These are phyloP conservation scores for Protophormia terraenovae DNA, from an alignment of 2,888 invertebrate genomes.

Conservation along the genomic window DNA sequence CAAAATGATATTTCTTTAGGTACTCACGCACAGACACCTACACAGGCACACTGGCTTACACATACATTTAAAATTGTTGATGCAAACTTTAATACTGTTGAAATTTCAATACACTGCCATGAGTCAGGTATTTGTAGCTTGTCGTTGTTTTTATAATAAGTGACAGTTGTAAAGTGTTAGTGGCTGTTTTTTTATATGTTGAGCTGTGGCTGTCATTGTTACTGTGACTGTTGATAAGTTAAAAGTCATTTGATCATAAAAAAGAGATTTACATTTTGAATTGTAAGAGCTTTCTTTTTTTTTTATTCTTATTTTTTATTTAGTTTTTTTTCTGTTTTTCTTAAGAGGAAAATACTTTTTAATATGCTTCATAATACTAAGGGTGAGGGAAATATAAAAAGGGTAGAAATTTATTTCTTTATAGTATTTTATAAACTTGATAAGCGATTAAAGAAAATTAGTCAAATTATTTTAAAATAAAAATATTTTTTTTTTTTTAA, in stretches of 20 bases:
- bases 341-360: conserved; percentile 4
- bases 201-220: conserved; percentile 10
- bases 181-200: conserved; percentile 19
- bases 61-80: not conserved
- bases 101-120: not conserved
- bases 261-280: conserved; percentile 31
- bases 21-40: not conserved
- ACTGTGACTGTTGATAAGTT: conserved; percentile 16
- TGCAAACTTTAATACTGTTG: not conserved
- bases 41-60: not conserved
- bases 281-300: not conserved
- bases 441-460: too few species aligned
- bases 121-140: conserved; percentile 24
- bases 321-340: not conserved
- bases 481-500: too few species aligned
- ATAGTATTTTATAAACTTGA: not conserved
- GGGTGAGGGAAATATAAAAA: not conserved
- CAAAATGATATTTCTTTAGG: conserved; percentile 42
- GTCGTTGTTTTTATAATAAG: conserved; percentile 22
- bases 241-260: conserved; percentile 42
- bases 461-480: too few species aligned
- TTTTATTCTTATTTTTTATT: not conserved
- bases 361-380: not conserved
- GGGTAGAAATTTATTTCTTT: not conserved
- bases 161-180: conserved; percentile 28